A percentile compares a stretch with the other conserved stretches of the same genome.
phyloP scores from a whole-genome alignment of 2,797 vertebrate genomes.

The Hemibagrus guttatus region DNA sequence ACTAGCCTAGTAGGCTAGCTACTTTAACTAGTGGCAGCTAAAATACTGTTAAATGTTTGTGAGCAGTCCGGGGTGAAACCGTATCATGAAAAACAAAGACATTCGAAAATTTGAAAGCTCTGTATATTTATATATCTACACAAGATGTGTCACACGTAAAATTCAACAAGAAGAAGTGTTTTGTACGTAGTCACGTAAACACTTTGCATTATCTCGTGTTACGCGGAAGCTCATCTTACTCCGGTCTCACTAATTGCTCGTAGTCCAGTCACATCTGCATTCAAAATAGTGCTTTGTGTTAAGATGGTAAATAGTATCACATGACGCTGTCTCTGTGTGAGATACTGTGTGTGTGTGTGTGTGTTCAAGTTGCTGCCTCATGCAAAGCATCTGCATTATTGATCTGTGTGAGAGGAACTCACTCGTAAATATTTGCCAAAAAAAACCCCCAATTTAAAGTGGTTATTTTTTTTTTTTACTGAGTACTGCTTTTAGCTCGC shows the following conservation, averaged over 20 bases:
- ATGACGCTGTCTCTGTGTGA: conserved; percentile 20
- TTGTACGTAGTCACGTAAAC: background rate
- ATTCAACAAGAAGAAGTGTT: background rate
- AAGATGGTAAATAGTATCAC: conserved; percentile 18
- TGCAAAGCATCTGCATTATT: conserved; percentile 17
- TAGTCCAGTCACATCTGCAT: background rate
- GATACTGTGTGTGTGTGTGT: background rate
- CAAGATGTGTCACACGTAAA: background rate
- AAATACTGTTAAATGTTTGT: background rate
- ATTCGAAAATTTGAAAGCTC: background rate
- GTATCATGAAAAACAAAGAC: too few relatives aligned
- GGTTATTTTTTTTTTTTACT: too few relatives aligned
- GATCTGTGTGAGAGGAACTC: conserved; percentile 10
- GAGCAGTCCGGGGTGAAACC: background rate
- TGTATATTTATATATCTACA: too few relatives aligned
- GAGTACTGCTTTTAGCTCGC: background rate
- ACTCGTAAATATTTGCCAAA: too few relatives aligned
- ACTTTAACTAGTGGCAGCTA: background rate
- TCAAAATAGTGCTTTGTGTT: conserved; percentile 14
- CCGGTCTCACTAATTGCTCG: background rate
- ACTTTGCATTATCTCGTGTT: background rate
- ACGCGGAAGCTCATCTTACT: conserved; percentile 18
- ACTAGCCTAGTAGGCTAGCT: background rate
- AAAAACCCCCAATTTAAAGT: too few relatives aligned
- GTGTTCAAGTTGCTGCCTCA: background rate